Conservation (phyloP, 2,113 vertebrate genomes). For the Empidonax alnorum region DNA sequence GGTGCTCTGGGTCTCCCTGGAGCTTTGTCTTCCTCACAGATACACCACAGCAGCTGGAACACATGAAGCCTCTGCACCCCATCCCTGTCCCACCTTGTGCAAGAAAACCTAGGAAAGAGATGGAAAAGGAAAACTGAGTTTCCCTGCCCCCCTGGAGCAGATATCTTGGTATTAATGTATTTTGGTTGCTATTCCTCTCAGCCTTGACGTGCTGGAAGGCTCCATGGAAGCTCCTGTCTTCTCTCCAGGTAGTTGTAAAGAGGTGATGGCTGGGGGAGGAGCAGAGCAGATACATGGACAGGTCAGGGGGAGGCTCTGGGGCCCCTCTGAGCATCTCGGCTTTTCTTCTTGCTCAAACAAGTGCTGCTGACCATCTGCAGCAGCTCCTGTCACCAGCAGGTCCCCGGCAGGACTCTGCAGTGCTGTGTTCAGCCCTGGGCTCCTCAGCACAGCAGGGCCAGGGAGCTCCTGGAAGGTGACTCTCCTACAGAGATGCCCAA, state of each 20-base stretch:
- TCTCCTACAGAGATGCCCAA: too few relatives aligned
- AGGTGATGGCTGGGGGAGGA: neutral
- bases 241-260: neutral
- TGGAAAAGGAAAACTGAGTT: neutral
- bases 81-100: neutral
- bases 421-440: too few relatives aligned
- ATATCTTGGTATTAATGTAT: neutral
- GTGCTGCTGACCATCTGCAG: neutral
- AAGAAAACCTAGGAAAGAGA: neutral
- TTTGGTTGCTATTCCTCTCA: neutral
- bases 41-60: neutral
- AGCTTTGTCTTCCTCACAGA: neutral
- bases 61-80: fast-evolving
- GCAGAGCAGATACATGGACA: neutral
- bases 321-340: neutral
- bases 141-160: too few relatives aligned
- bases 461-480: too few relatives aligned
- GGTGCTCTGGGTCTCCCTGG: neutral
- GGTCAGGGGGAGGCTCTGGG: fast-evolving
- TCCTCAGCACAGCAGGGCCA: too few relatives aligned
- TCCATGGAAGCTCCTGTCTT: neutral
- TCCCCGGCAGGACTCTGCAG: neutral
- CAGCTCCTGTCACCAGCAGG: neutral
- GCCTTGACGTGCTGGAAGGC: neutral
- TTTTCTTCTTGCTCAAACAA: neutral